phyloP scores from a whole-genome alignment of 2,113 vertebrate species.

The Anolis sagrei region DNA sequence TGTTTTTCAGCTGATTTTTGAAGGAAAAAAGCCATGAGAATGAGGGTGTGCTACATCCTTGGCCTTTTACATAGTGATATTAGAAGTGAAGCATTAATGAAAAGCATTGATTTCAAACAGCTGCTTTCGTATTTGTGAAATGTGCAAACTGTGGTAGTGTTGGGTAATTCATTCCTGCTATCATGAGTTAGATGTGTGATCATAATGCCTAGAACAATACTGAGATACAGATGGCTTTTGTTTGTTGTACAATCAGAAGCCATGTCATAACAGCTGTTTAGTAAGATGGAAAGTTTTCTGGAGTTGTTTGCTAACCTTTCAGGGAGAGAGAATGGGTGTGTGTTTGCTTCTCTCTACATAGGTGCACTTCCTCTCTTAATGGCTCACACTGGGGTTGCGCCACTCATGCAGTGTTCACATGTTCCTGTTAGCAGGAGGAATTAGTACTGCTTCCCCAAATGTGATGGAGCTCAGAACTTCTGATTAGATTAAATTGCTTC shows the following conservation, averaged over 20 bases:
- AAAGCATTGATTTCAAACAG: constrained; percentile 14
- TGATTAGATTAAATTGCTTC: not conserved
- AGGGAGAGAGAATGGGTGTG: not conserved
- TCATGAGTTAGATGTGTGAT: constrained; percentile 23
- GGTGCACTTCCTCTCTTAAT: not conserved
- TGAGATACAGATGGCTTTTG: constrained; percentile 2
- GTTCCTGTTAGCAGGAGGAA: not conserved
- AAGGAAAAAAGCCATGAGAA: not conserved
- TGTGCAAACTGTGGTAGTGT: rapidly evolving
- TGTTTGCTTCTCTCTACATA: not conserved
- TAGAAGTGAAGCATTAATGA: constrained; percentile 1
- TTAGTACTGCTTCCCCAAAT: not conserved
- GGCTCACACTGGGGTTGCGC: not conserved
- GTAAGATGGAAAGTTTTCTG: constrained; percentile 23
- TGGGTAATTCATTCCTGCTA: not conserved
- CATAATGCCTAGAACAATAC: not conserved
- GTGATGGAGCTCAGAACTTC: not conserved
- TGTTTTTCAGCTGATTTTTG: not conserved
- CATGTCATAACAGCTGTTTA: constrained; percentile 45
- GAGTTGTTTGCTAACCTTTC: constrained; percentile 21
- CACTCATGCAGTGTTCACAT: not conserved
- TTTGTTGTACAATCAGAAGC: not conserved
- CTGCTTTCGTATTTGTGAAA: constrained; percentile 19
- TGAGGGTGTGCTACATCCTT: constrained; percentile 13
- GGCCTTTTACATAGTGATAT: rapidly evolving